These are phyloP conservation scores for Smithornis capensis DNA, from an alignment of 2,113 vertebrate genomes.

Conservation along the genomic window DNA sequence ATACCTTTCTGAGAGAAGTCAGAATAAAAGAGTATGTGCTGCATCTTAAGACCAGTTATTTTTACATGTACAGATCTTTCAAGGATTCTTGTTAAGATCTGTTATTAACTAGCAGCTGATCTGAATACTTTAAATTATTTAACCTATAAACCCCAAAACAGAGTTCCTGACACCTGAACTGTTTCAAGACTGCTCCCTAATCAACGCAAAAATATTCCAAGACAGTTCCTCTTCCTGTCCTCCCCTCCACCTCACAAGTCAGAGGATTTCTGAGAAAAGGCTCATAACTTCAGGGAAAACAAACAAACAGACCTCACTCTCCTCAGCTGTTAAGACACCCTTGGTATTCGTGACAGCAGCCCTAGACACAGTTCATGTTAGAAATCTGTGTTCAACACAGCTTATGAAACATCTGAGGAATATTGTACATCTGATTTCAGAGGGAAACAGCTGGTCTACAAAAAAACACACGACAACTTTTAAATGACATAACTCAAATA, in stretches of 20 bases:
- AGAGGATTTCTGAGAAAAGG: not conserved
- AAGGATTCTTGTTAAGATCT: not conserved
- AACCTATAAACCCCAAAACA: not conserved
- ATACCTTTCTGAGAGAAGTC: not conserved
- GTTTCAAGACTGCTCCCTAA: not conserved
- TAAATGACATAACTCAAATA: conserved; percentile 58
- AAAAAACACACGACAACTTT: not conserved
- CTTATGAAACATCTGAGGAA: not conserved
- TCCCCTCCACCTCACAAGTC: not conserved
- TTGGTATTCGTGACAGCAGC: not conserved
- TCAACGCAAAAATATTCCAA: not conserved
- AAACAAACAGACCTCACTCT: not conserved
- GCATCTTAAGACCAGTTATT: not conserved
- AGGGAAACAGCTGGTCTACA: not conserved
- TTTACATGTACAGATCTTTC: not conserved
- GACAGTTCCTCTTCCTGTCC: not conserved
- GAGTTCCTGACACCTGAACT: not conserved
- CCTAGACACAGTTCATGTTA: not conserved
- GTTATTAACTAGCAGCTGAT: not conserved
- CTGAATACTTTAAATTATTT: not conserved
- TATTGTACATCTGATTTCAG: not conserved
- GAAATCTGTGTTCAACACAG: not conserved
- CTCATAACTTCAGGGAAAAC: not conserved
- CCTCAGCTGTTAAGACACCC: not conserved
- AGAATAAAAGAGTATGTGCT: not conserved